A percentile compares a stretch with the other conserved stretches of the same genome.
phyloP scores from a whole-genome alignment of 1,140 invertebrate species.

The Drosophila pruinosa region DNA sequence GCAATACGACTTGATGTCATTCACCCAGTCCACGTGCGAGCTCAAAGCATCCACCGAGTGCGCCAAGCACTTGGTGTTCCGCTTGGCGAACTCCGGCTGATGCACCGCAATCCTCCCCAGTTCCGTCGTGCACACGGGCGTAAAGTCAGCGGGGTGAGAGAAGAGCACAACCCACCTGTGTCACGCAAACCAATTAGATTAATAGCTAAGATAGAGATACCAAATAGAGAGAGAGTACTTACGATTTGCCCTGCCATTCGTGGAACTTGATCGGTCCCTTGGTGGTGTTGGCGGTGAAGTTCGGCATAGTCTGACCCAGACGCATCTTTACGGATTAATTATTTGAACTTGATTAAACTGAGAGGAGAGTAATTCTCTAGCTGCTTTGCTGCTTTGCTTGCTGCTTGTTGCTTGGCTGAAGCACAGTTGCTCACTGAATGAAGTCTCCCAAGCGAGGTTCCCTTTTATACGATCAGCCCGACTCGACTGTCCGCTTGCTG shows the following conservation, averaged over 20 bases:
- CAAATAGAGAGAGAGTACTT: slow-evolving; percentile 83
- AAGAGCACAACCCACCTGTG: slow-evolving; percentile 94
- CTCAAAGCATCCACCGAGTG: slow-evolving; percentile 92
- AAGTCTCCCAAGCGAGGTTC: background rate
- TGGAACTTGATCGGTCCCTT: slow-evolving; percentile 90
- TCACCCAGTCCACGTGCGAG: slow-evolving; percentile 91
- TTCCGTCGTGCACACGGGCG: slow-evolving; percentile 97
- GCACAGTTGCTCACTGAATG: slow-evolving; percentile 54
- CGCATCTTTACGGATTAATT: slow-evolving; percentile 83
- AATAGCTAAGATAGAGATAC: too few relatives aligned
- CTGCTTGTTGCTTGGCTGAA: slow-evolving; percentile 22
- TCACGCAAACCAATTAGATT: too few relatives aligned
- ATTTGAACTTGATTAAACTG: background rate
- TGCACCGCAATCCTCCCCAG: slow-evolving; percentile 91
- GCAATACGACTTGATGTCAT: slow-evolving; percentile 91
- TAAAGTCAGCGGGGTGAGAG: slow-evolving; percentile 96
- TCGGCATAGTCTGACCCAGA: slow-evolving; percentile 89
- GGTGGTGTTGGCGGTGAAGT: slow-evolving; percentile 90
- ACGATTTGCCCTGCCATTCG: slow-evolving; percentile 90
- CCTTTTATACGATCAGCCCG: slow-evolving; percentile 55
- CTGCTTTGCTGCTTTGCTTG: slow-evolving; percentile 8
- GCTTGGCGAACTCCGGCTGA: slow-evolving; percentile 89
- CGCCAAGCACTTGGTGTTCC: slow-evolving; percentile 93
- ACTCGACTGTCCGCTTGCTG: background rate
- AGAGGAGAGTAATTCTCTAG: slow-evolving; percentile 1